Evolutionary conservation across 2,888 invertebrate species (phyloP).

Genomic region (Drosophila anceps): DNA sequence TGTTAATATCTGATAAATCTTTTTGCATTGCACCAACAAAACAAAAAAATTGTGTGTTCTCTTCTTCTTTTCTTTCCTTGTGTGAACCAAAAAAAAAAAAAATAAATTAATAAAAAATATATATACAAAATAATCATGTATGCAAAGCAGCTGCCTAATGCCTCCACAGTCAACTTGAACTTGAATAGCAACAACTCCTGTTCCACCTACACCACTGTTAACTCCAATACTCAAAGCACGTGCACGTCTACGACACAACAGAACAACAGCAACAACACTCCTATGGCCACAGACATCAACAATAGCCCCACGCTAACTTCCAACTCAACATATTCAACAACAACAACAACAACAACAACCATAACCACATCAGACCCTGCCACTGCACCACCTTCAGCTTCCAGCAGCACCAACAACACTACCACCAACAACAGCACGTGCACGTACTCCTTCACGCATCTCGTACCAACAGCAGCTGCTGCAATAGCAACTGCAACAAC

Average conservation of each 20-base stretch:
- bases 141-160: slow-evolving; percentile 67
- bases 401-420: slow-evolving; percentile 47
- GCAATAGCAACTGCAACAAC: slow-evolving; percentile 11
- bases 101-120: too few species aligned
- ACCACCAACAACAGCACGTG: slow-evolving; percentile 56
- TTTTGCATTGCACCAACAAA: slow-evolving; percentile 60
- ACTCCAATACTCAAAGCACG: slow-evolving; percentile 69
- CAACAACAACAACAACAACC: slow-evolving; percentile 35
- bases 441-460: slow-evolving; percentile 69
- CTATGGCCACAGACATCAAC: slow-evolving; percentile 37
- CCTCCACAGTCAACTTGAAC: slow-evolving; percentile 41
- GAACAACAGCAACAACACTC: slow-evolving; percentile 49
- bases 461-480: slow-evolving; percentile 43
- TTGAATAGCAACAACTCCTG: slow-evolving; percentile 46
- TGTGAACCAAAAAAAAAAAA: slow-evolving; percentile 47
- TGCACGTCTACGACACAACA: slow-evolving; percentile 68
- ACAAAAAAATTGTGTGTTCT: slow-evolving; percentile 56
- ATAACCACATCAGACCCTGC: slow-evolving; percentile 32
- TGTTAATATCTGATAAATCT: slow-evolving; percentile 27
- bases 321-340: slow-evolving; percentile 28
- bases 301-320: slow-evolving; percentile 21
- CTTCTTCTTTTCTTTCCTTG: slow-evolving; percentile 74
- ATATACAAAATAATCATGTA: slow-evolving; percentile 37
- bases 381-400: slow-evolving; percentile 56
- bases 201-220: slow-evolving; percentile 45